These are phyloP conservation scores for Diarsia rubi DNA, from an alignment of 2,888 invertebrate genomes.

Conservation along the genomic window DNA sequence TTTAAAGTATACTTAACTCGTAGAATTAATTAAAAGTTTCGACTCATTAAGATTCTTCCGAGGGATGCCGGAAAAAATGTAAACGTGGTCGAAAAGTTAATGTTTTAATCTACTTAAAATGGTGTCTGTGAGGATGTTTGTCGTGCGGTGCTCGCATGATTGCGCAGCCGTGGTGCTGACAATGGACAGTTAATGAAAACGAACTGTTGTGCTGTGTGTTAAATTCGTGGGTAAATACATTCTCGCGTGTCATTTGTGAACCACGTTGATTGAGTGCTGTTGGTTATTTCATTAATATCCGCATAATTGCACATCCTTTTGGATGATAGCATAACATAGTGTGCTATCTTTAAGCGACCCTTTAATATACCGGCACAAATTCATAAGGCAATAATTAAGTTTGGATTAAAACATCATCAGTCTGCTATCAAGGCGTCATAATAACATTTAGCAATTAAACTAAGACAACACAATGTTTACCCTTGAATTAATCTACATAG, in stretches of 20 bases:
- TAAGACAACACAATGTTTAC: conserved; percentile 52
- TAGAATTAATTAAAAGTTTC: conserved; percentile 86
- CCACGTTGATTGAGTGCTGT: conserved; percentile 39
- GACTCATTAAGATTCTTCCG: conserved; percentile 81
- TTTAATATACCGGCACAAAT: not conserved
- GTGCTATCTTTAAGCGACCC: not conserved
- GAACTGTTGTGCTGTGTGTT: conserved; percentile 39
- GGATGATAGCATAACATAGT: not conserved
- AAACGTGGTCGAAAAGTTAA: conserved; percentile 64
- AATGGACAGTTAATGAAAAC: conserved; percentile 68
- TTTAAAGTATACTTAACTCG: conserved; percentile 80
- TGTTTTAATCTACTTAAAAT: conserved; percentile 66
- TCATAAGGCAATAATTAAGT: not conserved
- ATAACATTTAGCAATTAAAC: conserved; percentile 40
- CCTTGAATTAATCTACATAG: conserved; percentile 29
- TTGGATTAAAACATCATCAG: not conserved
- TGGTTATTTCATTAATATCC: conserved; percentile 22
- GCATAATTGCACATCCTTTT: not conserved
- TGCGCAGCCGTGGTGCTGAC: conserved; percentile 41
- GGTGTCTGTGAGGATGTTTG: conserved; percentile 52
- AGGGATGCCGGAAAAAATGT: conserved; percentile 67
- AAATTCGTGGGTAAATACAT: conserved; percentile 41
- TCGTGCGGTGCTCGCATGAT: conserved; percentile 11
- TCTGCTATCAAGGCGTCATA: not conserved
- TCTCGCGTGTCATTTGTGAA: conserved; percentile 29